Evolutionary conservation across 2,888 invertebrate genomes (phyloP).

Genomic region (Hirudinaria manillensis): DNA sequence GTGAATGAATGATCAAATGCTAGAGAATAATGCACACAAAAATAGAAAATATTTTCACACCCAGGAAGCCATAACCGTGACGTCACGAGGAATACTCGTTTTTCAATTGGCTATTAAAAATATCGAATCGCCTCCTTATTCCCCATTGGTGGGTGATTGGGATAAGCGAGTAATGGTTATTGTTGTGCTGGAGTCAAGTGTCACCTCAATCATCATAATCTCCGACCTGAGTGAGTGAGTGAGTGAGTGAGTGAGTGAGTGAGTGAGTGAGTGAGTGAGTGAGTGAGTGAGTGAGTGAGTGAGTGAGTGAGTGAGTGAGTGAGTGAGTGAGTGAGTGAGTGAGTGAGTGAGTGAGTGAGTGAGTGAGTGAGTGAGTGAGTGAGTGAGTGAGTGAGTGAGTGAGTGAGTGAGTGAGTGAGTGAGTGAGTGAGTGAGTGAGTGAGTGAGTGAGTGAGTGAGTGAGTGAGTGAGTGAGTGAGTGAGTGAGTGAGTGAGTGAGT

Average conservation of each 20-base stretch:
- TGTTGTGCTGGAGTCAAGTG: too few species aligned
- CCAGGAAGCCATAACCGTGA: too few species aligned
- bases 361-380: slow-evolving; percentile 32
- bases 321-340: slow-evolving; percentile 32
- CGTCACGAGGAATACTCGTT: too few species aligned
- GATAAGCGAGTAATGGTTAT: too few species aligned
- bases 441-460: slow-evolving; percentile 33
- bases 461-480: slow-evolving; percentile 33
- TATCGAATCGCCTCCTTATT: too few species aligned
- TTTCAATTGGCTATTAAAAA: too few species aligned
- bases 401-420: slow-evolving; percentile 32
- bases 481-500: slow-evolving; percentile 33
- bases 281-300: slow-evolving; percentile 32
- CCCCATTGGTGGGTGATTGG: too few species aligned
- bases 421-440: slow-evolving; percentile 30
- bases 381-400: slow-evolving; percentile 31
- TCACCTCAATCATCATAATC: too few species aligned
- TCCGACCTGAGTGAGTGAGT: slow-evolving; percentile 11
- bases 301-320: slow-evolving; percentile 29
- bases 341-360: slow-evolving; percentile 31
- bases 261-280: slow-evolving; percentile 30
- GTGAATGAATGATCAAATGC: too few species aligned
- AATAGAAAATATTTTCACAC: too few species aligned
- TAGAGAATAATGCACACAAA: too few species aligned
- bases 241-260: slow-evolving; percentile 29